These are phyloP conservation scores for Acronicta alni DNA, from an alignment of 2,888 invertebrate genomes.

Conservation along the genomic window DNA sequence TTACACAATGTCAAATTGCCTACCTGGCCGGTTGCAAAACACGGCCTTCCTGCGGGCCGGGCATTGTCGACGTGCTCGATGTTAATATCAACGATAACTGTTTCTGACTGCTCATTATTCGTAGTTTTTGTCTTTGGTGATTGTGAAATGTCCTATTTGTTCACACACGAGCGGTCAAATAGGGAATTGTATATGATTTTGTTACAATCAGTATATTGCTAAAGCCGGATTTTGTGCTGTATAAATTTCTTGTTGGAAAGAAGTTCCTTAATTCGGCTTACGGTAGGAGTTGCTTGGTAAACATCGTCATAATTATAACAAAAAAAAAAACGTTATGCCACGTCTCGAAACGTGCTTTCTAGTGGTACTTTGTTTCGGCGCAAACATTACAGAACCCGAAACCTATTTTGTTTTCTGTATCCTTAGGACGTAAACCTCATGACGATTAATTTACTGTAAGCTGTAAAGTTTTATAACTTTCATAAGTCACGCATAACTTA, in stretches of 20 bases:
- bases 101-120: conserved; percentile 58
- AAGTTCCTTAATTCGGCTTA: too few species aligned
- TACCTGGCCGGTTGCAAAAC: conserved; percentile 78
- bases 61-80: conserved; percentile 64
- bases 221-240: neutral
- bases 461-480: conserved; percentile 35
- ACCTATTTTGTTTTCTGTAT: conserved; percentile 1
- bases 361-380: neutral
- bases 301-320: too few species aligned
- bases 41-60: conserved; percentile 72
- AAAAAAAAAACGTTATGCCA: too few species aligned
- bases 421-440: conserved; percentile 8
- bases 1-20: conserved; percentile 84
- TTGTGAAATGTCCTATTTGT: conserved; percentile 55
- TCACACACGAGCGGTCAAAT: conserved; percentile 39
- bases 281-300: too few species aligned
- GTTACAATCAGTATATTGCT: conserved; percentile 43
- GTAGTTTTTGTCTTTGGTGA: conserved; percentile 51
- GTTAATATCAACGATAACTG: conserved; percentile 61
- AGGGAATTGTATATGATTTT: conserved; percentile 46
- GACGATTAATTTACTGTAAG: conserved; percentile 17
- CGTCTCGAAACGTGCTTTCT: too few species aligned
- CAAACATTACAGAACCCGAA: conserved; percentile 6
- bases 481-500: conserved; percentile 34
- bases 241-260: neutral